These are phyloP conservation scores for Leptothorax acervorum DNA, from an alignment of 2,888 invertebrate genomes.

Conservation along the genomic window DNA sequence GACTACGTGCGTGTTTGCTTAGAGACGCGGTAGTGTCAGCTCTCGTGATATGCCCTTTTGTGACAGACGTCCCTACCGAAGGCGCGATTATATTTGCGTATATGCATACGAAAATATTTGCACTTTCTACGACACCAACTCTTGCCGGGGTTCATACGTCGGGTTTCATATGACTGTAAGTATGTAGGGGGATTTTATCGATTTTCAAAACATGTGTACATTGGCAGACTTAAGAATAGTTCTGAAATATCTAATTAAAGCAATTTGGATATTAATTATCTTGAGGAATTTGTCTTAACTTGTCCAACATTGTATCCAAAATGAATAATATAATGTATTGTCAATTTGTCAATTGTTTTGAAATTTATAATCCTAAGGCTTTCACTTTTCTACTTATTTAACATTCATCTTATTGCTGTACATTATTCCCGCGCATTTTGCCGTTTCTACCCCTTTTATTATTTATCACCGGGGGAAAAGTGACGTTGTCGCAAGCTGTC, in stretches of 20 bases:
- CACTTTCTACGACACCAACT: slow-evolving; percentile 66
- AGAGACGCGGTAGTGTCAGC: slow-evolving; percentile 74
- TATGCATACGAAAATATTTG: slow-evolving; percentile 72
- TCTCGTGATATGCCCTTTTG: slow-evolving; percentile 67
- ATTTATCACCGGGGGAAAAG: slow-evolving; percentile 11
- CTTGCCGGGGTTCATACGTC: slow-evolving; percentile 52
- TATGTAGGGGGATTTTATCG: slow-evolving; percentile 19
- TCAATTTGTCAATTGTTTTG: not conserved
- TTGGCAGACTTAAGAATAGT: not conserved
- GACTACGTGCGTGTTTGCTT: slow-evolving; percentile 71
- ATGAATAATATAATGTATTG: not conserved
- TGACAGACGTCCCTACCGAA: slow-evolving; percentile 58
- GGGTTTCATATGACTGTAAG: slow-evolving; percentile 26
- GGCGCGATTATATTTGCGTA: slow-evolving; percentile 61
- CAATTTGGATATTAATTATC: not conserved
- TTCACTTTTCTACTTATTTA: not conserved
- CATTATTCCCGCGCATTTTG: not conserved
- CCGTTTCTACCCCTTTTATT: not conserved
- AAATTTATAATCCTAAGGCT: not conserved
- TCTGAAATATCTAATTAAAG: not conserved
- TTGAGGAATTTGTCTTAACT: not conserved
- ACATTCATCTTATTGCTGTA: not conserved
- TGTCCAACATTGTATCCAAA: not conserved
- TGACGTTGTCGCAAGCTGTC: slow-evolving; percentile 18
- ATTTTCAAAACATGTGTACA: not conserved